These are phyloP conservation scores for Formica aserva DNA, from an alignment of 2,888 invertebrate genomes.

Conservation along the genomic window DNA sequence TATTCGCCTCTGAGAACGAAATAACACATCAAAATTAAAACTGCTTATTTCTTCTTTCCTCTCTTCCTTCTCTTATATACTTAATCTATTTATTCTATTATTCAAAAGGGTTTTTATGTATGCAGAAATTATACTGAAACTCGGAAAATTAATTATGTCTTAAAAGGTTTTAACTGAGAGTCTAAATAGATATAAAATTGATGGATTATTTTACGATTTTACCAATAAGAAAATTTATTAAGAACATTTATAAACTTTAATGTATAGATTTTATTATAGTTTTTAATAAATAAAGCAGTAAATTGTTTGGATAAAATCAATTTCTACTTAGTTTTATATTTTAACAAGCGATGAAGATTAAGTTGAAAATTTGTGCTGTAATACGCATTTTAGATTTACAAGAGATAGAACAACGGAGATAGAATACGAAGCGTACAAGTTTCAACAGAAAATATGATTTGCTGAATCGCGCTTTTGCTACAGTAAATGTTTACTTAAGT, in stretches of 20 bases:
- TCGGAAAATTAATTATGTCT: background rate
- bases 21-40: slow-evolving; percentile 41
- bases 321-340: background rate
- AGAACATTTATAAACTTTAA: background rate
- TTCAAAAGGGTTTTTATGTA: slow-evolving; percentile 21
- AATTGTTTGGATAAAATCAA: background rate
- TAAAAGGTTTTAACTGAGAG: background rate
- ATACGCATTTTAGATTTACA: background rate
- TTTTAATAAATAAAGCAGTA: background rate
- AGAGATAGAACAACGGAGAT: background rate
- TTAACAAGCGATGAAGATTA: background rate
- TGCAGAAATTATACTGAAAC: background rate
- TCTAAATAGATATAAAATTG: background rate
- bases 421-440: slow-evolving; percentile 18
- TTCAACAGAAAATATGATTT: slow-evolving; percentile 41
- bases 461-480: slow-evolving; percentile 17
- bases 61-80: background rate
- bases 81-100: slow-evolving; percentile 34
- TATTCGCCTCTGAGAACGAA: background rate
- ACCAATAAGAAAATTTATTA: background rate
- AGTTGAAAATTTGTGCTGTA: background rate
- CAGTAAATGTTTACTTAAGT: slow-evolving; percentile 35
- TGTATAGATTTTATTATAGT: background rate
- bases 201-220: background rate
- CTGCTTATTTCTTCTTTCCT: slow-evolving; percentile 4